Evolutionary conservation across 2,888 invertebrate genomes (phyloP).

Genomic region (Muscina levida): DNA sequence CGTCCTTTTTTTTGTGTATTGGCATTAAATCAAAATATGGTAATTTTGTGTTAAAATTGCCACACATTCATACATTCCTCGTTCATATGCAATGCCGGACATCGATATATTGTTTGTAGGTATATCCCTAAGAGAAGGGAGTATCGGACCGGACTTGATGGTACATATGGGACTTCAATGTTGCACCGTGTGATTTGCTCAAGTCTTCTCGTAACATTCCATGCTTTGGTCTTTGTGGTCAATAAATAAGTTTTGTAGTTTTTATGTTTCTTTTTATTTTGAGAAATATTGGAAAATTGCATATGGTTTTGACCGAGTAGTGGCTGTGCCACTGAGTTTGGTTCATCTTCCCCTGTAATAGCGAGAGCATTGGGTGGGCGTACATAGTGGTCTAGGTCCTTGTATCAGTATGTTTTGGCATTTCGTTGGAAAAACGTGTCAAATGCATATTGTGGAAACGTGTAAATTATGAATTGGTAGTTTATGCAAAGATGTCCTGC

Average conservation of each 20-base stretch:
- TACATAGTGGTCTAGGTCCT: not conserved
- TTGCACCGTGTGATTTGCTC: not conserved
- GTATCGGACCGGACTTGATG: no score
- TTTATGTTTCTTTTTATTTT: slow-evolving; percentile 40
- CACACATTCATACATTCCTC: slow-evolving; percentile 18
- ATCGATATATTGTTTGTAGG: not conserved
- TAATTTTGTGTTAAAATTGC: slow-evolving; percentile 57
- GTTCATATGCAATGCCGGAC: not conserved
- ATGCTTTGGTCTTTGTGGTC: slow-evolving; percentile 60
- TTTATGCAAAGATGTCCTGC: slow-evolving; percentile 44
- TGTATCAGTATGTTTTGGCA: slow-evolving; percentile 13
- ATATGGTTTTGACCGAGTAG: slow-evolving; percentile 38
- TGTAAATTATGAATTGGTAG: slow-evolving; percentile 63
- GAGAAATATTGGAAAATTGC: slow-evolving; percentile 51
- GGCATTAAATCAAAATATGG: slow-evolving; percentile 65
- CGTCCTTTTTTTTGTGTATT: slow-evolving; percentile 35
- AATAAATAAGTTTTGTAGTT: slow-evolving; percentile 62
- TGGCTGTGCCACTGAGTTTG: not conserved
- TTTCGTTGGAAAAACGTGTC: slow-evolving; percentile 58
- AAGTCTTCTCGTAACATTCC: slow-evolving; percentile 13
- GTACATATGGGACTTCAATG: not conserved
- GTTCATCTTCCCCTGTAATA: not conserved
- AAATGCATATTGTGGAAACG: slow-evolving; percentile 58
- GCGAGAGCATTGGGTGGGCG: not conserved
- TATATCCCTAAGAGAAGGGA: no score